Evolutionary conservation across 2,888 invertebrate genomes (phyloP).

Genomic region (Lymantria monacha): DNA sequence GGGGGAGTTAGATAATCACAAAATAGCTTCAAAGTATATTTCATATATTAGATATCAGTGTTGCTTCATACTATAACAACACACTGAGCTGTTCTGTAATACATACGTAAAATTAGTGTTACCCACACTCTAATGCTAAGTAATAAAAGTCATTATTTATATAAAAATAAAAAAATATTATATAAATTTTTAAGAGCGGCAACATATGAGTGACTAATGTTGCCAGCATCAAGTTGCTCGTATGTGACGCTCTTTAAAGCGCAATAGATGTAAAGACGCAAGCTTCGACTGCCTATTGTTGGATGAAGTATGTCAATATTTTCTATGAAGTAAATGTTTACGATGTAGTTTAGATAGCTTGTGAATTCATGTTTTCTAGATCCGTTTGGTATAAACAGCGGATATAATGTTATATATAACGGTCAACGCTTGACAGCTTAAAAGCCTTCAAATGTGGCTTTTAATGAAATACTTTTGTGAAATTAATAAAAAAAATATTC

Average conservation of each 20-base stretch:
- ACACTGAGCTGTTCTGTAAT: conserved; percentile 75
- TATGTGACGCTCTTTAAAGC: conserved; percentile 32
- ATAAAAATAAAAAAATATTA: conserved; percentile 43
- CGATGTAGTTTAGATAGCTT: conserved; percentile 75
- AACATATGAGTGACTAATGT: conserved; percentile 17
- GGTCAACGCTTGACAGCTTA: conserved; percentile 77
- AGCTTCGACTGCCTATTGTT: conserved; percentile 71
- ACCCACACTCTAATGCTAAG: conserved; percentile 74
- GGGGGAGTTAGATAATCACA: conserved; percentile 68
- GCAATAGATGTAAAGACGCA: conserved; percentile 61
- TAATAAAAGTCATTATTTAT: conserved; percentile 68
- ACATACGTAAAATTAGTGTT: conserved; percentile 78
- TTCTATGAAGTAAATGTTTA: conserved; percentile 76
- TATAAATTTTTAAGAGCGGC: conserved; percentile 38
- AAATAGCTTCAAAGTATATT: conserved; percentile 75
- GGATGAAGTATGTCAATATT: conserved; percentile 71
- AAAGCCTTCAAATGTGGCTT: conserved; percentile 81
- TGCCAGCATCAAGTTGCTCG: conserved; percentile 10
- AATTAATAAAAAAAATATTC: conserved; percentile 79
- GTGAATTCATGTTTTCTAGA: conserved; percentile 66
- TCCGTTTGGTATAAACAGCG: conserved; percentile 57
- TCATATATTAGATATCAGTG: conserved; percentile 74
- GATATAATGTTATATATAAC: conserved; percentile 45
- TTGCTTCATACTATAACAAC: conserved; percentile 69
- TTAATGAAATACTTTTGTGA: conserved; percentile 79